phyloP scores from a whole-genome alignment of 1,140 invertebrate species.

The Zophobas morio region DNA sequence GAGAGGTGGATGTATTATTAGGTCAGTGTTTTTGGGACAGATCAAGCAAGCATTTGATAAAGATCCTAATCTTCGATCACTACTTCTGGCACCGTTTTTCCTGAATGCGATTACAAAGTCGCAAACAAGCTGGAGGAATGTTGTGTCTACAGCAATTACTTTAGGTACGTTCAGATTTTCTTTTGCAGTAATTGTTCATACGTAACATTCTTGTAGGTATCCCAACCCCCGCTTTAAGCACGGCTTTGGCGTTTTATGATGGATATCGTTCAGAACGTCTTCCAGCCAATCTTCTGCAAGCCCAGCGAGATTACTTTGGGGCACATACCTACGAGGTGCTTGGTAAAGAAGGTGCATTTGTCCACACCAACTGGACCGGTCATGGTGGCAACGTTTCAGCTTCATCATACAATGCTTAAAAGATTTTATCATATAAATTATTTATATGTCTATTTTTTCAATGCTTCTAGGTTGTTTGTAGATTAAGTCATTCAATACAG shows the following conservation, averaged over 20 bases:
- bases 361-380: conserved; percentile 99
- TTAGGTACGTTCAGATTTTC: conserved; percentile 52
- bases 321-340: conserved; percentile 98
- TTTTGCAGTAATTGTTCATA: background rate
- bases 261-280: conserved; percentile 78
- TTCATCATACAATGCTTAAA: conserved; percentile 93
- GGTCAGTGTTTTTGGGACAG: conserved; percentile 96
- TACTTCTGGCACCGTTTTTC: conserved; percentile 98
- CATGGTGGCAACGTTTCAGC: conserved; percentile 97
- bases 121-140: conserved; percentile 82
- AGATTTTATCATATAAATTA: conserved; percentile 27
- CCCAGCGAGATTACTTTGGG: conserved; percentile 98
- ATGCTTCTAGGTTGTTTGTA: conserved; percentile 45
- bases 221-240: conserved; percentile 92
- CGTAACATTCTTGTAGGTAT: conserved; percentile 78
- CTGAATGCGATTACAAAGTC: conserved; percentile 84
- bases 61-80: conserved; percentile 89
- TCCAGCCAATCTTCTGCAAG: conserved; percentile 75
- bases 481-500: conserved; percentile 36
- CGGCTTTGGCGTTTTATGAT: conserved; percentile 97
- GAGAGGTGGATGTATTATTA: conserved; percentile 99
- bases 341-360: conserved; percentile 87
- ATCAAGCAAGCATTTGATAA: conserved; percentile 97
- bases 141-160: conserved; percentile 75
- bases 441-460: conserved; percentile 13